Conservation (phyloP, 2,888 invertebrate species). For the Polyommatus icarus region DNA sequence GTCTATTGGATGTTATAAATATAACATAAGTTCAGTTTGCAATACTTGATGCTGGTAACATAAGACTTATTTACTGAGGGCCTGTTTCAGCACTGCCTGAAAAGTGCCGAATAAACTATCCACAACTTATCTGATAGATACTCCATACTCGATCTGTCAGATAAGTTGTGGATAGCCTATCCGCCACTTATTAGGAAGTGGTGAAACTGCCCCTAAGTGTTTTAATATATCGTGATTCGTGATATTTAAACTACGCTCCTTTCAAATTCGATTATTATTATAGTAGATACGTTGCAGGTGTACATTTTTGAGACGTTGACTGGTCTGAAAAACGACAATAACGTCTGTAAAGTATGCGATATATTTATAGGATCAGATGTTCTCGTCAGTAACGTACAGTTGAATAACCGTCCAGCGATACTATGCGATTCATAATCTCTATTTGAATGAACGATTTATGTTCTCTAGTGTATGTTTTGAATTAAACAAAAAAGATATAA, state of each 20-base stretch:
- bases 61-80: too few species aligned
- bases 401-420: background rate
- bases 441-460: constrained; percentile 8
- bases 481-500: too few species aligned
- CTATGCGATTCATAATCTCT: constrained; percentile 5
- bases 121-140: too few species aligned
- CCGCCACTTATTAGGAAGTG: too few species aligned
- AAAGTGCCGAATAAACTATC: too few species aligned
- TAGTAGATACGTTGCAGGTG: background rate
- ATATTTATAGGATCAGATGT: constrained; percentile 27
- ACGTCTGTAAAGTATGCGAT: constrained; percentile 17
- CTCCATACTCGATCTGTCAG: too few species aligned
- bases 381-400: constrained; percentile 17
- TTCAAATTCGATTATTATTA: background rate
- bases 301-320: constrained; percentile 4
- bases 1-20: too few species aligned
- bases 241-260: background rate
- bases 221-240: background rate
- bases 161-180: too few species aligned
- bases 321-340: constrained; percentile 21
- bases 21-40: too few species aligned
- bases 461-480: background rate
- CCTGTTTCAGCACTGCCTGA: too few species aligned
- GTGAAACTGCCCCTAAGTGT: too few species aligned
- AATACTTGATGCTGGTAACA: too few species aligned